Evolutionary conservation across 1,140 invertebrate genomes (phyloP).

Genomic region (Parasteatoda tepidariorum): DNA sequence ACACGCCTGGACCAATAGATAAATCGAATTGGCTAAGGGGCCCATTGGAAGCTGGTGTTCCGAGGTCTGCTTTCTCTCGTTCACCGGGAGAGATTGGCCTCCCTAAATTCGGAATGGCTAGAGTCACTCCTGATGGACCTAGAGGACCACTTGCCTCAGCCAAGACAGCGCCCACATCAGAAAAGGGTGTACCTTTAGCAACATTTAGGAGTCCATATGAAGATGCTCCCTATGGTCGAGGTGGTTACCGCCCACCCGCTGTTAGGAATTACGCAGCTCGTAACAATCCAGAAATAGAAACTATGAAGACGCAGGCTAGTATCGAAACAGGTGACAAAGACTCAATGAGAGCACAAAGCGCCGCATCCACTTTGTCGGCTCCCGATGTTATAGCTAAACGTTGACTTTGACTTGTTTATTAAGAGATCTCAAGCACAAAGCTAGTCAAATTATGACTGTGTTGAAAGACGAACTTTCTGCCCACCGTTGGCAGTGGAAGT

Average conservation of each 20-base stretch:
- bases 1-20: neutral
- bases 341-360: constrained; percentile 64
- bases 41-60: constrained; percentile 37
- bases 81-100: constrained; percentile 28
- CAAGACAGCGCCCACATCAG: neutral
- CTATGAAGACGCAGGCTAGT: constrained; percentile 1
- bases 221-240: neutral
- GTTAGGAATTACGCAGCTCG: neutral
- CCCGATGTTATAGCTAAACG: constrained; percentile 79
- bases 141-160: neutral
- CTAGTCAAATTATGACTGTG: neutral
- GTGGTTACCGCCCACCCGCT: neutral
- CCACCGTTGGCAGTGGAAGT: neutral
- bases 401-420: neutral
- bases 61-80: neutral
- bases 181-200: constrained; percentile 3
- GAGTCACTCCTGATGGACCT: constrained; percentile 25
- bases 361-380: constrained; percentile 84
- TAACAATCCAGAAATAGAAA: neutral
- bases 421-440: neutral
- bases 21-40: constrained; percentile 33
- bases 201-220: constrained; percentile 18
- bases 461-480: neutral
- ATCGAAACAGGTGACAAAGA: constrained; percentile 36
- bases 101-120: constrained; percentile 38